Percentiles rank a stretch among this genome's conserved stretches.
These are phyloP conservation scores for Spatulosminthurus flaviceps DNA, from an alignment of 2,888 invertebrate species.

Conservation along the genomic window DNA sequence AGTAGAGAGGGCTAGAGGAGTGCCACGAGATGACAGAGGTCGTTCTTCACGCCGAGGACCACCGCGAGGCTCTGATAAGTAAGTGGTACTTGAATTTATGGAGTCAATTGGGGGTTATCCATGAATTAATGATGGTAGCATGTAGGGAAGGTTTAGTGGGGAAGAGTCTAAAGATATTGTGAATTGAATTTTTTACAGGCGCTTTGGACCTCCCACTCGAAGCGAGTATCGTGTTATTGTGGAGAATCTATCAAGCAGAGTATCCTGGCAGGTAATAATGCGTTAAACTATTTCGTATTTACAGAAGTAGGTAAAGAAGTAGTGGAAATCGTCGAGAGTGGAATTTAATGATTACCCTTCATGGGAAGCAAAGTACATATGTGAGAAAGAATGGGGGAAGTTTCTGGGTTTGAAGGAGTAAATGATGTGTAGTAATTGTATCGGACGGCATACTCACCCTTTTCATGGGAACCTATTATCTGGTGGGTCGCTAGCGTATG, in stretches of 20 bases:
- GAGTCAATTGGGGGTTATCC: too few relatives aligned
- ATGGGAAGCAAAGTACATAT: background rate
- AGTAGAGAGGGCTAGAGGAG: constrained; percentile 86
- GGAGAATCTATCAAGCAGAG: constrained; percentile 96
- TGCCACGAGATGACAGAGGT: constrained; percentile 74
- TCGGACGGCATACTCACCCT: background rate
- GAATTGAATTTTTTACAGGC: constrained; percentile 69
- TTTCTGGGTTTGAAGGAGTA: background rate
- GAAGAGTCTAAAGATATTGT: background rate
- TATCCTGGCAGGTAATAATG: constrained; percentile 97
- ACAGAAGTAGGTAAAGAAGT: too few relatives aligned
- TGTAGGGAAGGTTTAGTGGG: background rate
- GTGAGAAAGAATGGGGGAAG: background rate
- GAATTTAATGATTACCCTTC: too few relatives aligned
- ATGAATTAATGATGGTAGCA: too few relatives aligned
- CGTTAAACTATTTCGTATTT: constrained; percentile 64
- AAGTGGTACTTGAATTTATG: constrained; percentile 52
- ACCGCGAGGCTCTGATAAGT: constrained; percentile 64
- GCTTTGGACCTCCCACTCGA: constrained; percentile 96
- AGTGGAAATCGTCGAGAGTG: too few relatives aligned
- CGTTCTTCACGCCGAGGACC: constrained; percentile 66
- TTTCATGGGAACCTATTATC: background rate
- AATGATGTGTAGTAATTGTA: background rate
- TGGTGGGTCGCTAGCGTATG: background rate
- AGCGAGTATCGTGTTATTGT: constrained; percentile 97